Evolutionary conservation across 2,888 invertebrate genomes (phyloP).

Genomic region (Flabesymbios commensalis): DNA sequence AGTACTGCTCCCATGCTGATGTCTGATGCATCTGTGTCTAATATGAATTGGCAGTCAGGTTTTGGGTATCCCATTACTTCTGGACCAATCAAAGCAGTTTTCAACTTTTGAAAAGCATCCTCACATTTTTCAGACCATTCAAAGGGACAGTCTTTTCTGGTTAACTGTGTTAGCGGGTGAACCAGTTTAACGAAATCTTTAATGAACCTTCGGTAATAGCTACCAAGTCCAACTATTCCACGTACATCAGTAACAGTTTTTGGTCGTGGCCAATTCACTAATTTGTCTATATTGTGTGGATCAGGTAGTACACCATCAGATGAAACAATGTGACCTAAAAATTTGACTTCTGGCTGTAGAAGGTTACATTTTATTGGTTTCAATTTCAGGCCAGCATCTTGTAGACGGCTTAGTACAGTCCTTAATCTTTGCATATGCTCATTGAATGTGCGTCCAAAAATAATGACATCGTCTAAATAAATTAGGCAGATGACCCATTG

Average conservation of each 20-base stretch:
- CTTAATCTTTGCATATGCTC: constrained; percentile 26
- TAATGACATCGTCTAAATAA: constrained; percentile 11
- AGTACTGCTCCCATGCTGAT: constrained; percentile 26
- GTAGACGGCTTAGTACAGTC: constrained; percentile 23
- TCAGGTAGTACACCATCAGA: background rate
- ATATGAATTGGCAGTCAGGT: constrained; percentile 11
- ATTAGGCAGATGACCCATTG: background rate
- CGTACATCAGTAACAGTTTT: constrained; percentile 18
- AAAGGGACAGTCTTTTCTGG: constrained; percentile 1
- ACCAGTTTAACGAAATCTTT: constrained; percentile 20
- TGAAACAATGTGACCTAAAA: constrained; percentile 17
- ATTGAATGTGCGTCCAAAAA: background rate
- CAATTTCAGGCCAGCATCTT: constrained; percentile 5
- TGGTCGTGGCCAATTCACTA: constrained; percentile 4
- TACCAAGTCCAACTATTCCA: constrained; percentile 26
- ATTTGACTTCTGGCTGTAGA: constrained; percentile 18
- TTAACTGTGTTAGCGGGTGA: constrained; percentile 18
- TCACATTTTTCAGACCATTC: constrained; percentile 1
- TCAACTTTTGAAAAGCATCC: constrained; percentile 18
- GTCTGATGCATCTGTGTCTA: constrained; percentile 27
- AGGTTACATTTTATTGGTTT: constrained; percentile 26
- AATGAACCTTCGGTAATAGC: constrained; percentile 28
- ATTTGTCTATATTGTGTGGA: background rate
- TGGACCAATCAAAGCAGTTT: constrained; percentile 8
- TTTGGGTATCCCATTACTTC: constrained; percentile 22